Evolutionary conservation across 2,113 vertebrate species (phyloP).

Genomic region (Oenanthe oenanthe): DNA sequence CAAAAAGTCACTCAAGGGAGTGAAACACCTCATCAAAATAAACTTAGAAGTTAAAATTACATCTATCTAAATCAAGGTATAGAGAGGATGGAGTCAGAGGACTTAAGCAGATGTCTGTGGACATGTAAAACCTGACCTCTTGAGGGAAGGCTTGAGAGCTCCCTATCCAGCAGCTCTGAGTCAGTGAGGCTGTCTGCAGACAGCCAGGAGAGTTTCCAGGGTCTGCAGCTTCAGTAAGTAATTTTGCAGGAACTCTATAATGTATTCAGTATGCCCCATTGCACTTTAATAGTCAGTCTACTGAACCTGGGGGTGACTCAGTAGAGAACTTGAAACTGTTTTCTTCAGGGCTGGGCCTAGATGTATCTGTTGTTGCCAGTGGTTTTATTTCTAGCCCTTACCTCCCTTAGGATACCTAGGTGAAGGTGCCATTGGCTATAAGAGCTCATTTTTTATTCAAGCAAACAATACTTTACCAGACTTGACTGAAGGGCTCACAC

Average conservation of each 20-base stretch:
- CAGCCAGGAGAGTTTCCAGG: neutral
- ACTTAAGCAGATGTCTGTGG: neutral
- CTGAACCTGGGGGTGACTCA: neutral
- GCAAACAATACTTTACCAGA: neutral
- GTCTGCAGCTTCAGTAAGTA: neutral
- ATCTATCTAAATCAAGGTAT: neutral
- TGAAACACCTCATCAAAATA: slow-evolving; percentile 13
- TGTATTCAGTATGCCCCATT: neutral
- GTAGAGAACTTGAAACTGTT: neutral
- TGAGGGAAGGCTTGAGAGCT: neutral
- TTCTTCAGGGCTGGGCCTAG: neutral
- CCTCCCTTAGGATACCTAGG: neutral
- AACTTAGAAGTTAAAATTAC: neutral
- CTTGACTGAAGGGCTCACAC: neutral
- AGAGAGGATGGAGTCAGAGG: neutral
- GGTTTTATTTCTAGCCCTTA: neutral
- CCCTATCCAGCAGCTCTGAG: neutral
- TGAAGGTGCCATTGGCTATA: neutral
- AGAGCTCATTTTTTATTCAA: neutral
- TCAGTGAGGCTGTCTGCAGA: accelerated
- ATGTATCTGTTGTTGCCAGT: neutral
- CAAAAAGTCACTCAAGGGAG: neutral
- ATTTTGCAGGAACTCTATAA: slow-evolving; percentile 24
- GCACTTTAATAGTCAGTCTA: neutral
- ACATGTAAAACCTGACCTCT: neutral